These are phyloP conservation scores for Gambelia wislizenii DNA, from an alignment of 2,797 vertebrate genomes.

Conservation along the genomic window DNA sequence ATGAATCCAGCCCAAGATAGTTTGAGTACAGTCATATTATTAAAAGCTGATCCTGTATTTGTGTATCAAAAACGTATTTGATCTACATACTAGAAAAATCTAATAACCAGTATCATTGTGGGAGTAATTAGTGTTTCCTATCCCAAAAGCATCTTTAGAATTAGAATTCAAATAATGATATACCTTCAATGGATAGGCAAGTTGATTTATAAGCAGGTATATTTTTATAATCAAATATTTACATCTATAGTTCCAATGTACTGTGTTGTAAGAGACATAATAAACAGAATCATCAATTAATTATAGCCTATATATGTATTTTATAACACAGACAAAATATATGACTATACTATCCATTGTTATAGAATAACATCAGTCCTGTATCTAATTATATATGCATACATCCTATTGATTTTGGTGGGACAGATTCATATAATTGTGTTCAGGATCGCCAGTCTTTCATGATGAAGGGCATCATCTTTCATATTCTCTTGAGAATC, in stretches of 20 bases:
- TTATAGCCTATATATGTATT: neutral
- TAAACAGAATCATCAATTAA: neutral
- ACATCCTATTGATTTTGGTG: neutral
- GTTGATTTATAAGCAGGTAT: neutral
- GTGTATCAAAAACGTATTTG: neutral
- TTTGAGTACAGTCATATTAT: neutral
- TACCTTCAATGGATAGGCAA: neutral
- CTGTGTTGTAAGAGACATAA: neutral
- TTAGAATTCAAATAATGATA: neutral
- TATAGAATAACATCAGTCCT: neutral
- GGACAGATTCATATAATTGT: neutral
- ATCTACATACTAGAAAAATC: neutral
- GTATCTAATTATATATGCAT: neutral
- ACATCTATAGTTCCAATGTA: neutral
- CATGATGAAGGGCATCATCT: constrained; percentile 8
- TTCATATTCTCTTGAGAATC: constrained; percentile 3
- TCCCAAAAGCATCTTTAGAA: neutral
- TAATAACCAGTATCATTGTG: neutral
- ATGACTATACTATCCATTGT: neutral
- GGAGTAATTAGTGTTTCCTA: neutral
- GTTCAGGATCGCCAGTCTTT: neutral
- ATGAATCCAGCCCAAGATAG: neutral
- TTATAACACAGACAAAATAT: neutral
- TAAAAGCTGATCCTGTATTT: neutral
- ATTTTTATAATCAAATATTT: neutral